phyloP scores from a whole-genome alignment of 2,888 invertebrate genomes.

The Girardia tigrina region DNA sequence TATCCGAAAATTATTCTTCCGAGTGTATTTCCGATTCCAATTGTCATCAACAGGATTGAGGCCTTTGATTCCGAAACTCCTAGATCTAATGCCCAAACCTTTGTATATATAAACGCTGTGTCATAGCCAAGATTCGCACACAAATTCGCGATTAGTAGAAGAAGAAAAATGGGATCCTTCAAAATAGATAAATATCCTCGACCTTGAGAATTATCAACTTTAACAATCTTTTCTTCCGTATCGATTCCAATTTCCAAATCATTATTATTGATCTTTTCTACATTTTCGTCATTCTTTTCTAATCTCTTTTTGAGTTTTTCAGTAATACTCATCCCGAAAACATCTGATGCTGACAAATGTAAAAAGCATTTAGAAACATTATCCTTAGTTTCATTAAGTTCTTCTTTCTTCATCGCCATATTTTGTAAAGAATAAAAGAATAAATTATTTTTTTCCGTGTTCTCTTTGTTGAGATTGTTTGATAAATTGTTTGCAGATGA shows the following conservation, averaged over 20 bases:
- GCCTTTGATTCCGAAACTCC: constrained; percentile 50
- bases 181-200: too few species aligned
- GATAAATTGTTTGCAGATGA: too few species aligned
- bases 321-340: constrained; percentile 8
- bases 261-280: not conserved
- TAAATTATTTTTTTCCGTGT: too few species aligned
- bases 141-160: constrained; percentile 74
- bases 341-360: not conserved
- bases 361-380: not conserved
- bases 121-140: constrained; percentile 81
- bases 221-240: not conserved
- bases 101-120: constrained; percentile 77
- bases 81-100: constrained; percentile 56
- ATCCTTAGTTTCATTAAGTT: not conserved
- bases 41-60: constrained; percentile 65
- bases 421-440: not conserved
- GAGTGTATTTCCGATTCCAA: constrained; percentile 80
- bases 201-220: too few species aligned
- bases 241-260: not conserved
- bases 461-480: too few species aligned
- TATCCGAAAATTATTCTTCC: constrained; percentile 62
- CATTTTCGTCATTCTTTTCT: not conserved
- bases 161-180: constrained; percentile 58
- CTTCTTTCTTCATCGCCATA: not conserved
- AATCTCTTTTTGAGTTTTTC: too few species aligned